A percentile compares a stretch with the other conserved stretches of the same genome.
phyloP scores from a whole-genome alignment of 2,797 vertebrate genomes.

The Arrhamphus sclerolepis region DNA sequence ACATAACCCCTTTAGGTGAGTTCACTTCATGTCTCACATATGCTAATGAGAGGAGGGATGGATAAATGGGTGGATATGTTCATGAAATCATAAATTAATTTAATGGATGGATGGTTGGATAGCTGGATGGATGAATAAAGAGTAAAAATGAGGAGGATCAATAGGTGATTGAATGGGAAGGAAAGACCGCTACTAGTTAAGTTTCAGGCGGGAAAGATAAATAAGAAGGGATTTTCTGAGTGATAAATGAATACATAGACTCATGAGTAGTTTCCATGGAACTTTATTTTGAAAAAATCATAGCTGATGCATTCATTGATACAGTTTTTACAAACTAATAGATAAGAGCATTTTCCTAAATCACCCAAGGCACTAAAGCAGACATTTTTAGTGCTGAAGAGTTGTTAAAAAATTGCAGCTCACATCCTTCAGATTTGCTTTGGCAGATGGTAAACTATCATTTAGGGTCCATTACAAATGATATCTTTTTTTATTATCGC shows the following conservation, averaged over 20 bases:
- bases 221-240: constrained; percentile 10
- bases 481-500: constrained; percentile 28
- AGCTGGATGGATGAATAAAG: constrained; percentile 36
- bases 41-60: constrained; percentile 51
- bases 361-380: neutral
- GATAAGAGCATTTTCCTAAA: neutral
- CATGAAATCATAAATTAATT: constrained; percentile 38
- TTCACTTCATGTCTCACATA: constrained; percentile 58
- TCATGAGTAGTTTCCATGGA: neutral
- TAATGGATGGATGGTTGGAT: constrained; percentile 10
- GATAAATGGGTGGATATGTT: constrained; percentile 21
- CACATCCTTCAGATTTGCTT: constrained; percentile 15
- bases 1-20: constrained; percentile 96
- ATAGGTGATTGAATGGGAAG: constrained; percentile 40
- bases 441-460: constrained; percentile 23
- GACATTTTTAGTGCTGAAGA: constrained; percentile 3
- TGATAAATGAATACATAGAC: constrained; percentile 12
- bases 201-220: constrained; percentile 14
- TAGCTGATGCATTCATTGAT: neutral
- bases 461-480: constrained; percentile 30
- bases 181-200: constrained; percentile 22
- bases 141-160: constrained; percentile 54
- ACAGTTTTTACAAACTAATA: neutral
- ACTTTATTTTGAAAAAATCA: neutral
- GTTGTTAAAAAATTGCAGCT: constrained; percentile 3